Base-by-base conservation (phyloP, 2,888 invertebrate genomes). In the Hydrotaea diabolus region DNA sequence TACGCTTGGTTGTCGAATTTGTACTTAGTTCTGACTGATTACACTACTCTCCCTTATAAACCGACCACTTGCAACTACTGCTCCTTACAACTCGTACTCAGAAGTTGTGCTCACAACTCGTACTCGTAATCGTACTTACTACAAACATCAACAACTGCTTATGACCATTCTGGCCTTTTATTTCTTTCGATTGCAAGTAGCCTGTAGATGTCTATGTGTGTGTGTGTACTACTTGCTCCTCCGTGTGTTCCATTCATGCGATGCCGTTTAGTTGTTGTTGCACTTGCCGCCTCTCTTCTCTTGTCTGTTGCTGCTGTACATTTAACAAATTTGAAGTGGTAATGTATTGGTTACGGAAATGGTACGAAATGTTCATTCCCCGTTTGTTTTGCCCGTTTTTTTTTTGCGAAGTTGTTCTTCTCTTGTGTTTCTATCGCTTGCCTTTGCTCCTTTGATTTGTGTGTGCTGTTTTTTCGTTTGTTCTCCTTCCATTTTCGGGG, bases 321-420 rank as follows among this genome's bases (percentile, higher is more conserved):
- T 82, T 82, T 85, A 80, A 74, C 79, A 82, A 85, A 85, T 77
- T 85, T 85, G 55, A 77, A 80, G 82, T 85, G 79, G 82, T 82
- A 85, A 85, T 85, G 62, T 79, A 85, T 85, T 82, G 85, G 82
- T 77, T 82, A 74, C 85, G 85, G 85, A 85, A 85, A 85, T 85
- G 59, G 69, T 76, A 85, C 77, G 59, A 74, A 85, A 82, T 80
- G 76, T 82, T 62, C 62, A 69, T 80, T 77, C 79, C 79, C 82
- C 82, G 76, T 77, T 79, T 72, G 39, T n/a, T 74, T 77, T 80
- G 59, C 57, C 73, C 46, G 39, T 49, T 62, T 69, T 69, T 69
- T 0, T 53, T 66, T 36, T 59, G 46, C 13, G 43, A 2, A 43
- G 43, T 43, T 43, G 43, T 15, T 49, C n/a, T 55, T 75, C 19